Evolutionary conservation across 2,797 vertebrate genomes (phyloP), one percentile per base, ranked within the genome.

Genomic region (Linurgus olivaceus): DNA sequence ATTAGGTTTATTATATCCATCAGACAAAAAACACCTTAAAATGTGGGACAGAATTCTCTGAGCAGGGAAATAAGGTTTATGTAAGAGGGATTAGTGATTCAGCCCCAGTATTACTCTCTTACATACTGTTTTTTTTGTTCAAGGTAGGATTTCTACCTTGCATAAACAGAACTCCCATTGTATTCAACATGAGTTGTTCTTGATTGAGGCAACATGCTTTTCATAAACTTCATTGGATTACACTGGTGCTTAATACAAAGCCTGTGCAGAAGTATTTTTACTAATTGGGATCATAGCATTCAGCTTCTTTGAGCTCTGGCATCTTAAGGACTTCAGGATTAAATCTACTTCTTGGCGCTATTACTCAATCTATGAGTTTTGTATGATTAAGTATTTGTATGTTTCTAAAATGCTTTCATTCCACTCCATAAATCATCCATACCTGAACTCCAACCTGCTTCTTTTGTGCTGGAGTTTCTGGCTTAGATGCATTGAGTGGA

Each of bases 1-100:
- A 96, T 85, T 97, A 96, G 93, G 66, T 94, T 96, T 77, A 92
- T 97, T 96, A 72, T 45, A 40, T 79, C 82, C 40, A 33, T 59
- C 17, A 52, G 48, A 70, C 26, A 45, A 50, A 94, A 80, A 79
- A 66, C 51, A 61, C 90, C 48, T 96, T 74, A 88, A 77, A 79
- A 67, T 33, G 61, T 95, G 92, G 42, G 38, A 29, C 63, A 76
- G 62, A 65, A 33, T 25, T 59, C 45, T 94, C 61, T 74, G 52
- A 70, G 48, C 3, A 66, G 50, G 50, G 47, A 91, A 71, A 37
- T 37, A 47, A 71, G 48, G 37, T 65, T 81, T 75, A 13, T 67
- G 13, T 44, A 75, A 63, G 47, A 75, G 17, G 52, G 47, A 82
- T 86, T 81, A 88, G 29, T 76, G 48, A n/a, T 86, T 91, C 24